These are phyloP conservation scores for Diachasmimorpha longicaudata DNA, from an alignment of 1,140 invertebrate genomes.

Conservation along the genomic window DNA sequence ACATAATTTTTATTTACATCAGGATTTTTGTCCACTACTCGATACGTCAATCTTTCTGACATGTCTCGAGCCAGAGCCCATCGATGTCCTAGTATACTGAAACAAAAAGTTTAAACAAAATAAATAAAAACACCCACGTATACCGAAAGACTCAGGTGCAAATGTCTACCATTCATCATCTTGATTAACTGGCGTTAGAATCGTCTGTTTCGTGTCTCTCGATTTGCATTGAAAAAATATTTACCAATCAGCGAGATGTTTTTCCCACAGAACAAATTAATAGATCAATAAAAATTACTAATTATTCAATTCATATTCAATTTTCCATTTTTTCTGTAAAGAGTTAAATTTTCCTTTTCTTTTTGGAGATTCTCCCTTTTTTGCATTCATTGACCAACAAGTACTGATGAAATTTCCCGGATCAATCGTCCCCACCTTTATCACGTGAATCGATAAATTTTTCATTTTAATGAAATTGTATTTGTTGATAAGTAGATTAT, in stretches of 20 bases:
- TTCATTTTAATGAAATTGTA: slow-evolving; percentile 41
- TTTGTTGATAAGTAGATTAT: slow-evolving; percentile 41
- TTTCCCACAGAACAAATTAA: not conserved
- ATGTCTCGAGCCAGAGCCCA: slow-evolving; percentile 15
- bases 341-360: no score
- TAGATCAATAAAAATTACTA: no score
- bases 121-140: slow-evolving; percentile 54
- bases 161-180: slow-evolving; percentile 47
- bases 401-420: not conserved
- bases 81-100: slow-evolving; percentile 58
- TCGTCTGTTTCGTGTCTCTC: slow-evolving; percentile 25
- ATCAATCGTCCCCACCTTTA: slow-evolving; percentile 4
- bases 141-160: slow-evolving; percentile 62
- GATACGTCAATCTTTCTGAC: slow-evolving; percentile 14
- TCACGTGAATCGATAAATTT: slow-evolving; percentile 23
- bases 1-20: not conserved
- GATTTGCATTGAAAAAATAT: not conserved
- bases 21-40: slow-evolving; percentile 17
- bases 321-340: no score
- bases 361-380: no score
- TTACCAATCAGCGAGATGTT: not conserved
- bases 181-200: slow-evolving; percentile 46
- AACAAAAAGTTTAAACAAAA: slow-evolving; percentile 40
- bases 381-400: not conserved
- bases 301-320: no score